phyloP scores from a whole-genome alignment of 2,888 invertebrate genomes.

The Lycocerus yunnanus region DNA sequence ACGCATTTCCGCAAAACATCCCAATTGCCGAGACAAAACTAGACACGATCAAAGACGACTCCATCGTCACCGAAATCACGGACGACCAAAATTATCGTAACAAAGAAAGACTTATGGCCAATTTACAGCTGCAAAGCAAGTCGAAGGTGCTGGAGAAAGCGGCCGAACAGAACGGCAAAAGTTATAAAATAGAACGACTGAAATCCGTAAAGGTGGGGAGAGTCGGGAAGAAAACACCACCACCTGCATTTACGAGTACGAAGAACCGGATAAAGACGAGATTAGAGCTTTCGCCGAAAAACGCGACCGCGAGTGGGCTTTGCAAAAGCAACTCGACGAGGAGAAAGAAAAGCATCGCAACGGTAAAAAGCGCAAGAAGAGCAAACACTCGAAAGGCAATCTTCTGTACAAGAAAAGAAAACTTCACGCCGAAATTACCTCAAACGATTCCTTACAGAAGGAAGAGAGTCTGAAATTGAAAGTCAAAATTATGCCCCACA shows the following conservation, averaged over 20 bases:
- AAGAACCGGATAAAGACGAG: constrained; percentile 54
- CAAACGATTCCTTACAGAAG: constrained; percentile 43
- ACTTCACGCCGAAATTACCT: constrained; percentile 61
- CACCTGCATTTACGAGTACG: constrained; percentile 51
- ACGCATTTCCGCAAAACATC: constrained; percentile 19
- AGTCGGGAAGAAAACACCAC: constrained; percentile 28
- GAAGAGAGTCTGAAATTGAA: constrained; percentile 60
- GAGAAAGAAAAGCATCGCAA: constrained; percentile 46
- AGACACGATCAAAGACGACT: constrained; percentile 1
- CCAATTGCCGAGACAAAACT: background rate
- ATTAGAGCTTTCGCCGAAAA: constrained; percentile 54
- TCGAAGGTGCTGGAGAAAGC: constrained; percentile 38
- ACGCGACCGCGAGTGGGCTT: constrained; percentile 54
- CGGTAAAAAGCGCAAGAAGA: constrained; percentile 62
- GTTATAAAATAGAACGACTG: background rate
- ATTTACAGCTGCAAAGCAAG: constrained; percentile 50
- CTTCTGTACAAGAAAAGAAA: constrained; percentile 58
- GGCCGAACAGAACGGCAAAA: background rate
- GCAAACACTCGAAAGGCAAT: constrained; percentile 61
- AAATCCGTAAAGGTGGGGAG: background rate
- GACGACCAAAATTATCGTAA: constrained; percentile 36
- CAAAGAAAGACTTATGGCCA: constrained; percentile 49
- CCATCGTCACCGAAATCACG: background rate
- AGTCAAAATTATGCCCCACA: constrained; percentile 58
- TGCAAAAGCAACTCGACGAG: constrained; percentile 50